Evolutionary conservation across 2,888 invertebrate species (phyloP).

Genomic region (Diabrotica balteata): DNA sequence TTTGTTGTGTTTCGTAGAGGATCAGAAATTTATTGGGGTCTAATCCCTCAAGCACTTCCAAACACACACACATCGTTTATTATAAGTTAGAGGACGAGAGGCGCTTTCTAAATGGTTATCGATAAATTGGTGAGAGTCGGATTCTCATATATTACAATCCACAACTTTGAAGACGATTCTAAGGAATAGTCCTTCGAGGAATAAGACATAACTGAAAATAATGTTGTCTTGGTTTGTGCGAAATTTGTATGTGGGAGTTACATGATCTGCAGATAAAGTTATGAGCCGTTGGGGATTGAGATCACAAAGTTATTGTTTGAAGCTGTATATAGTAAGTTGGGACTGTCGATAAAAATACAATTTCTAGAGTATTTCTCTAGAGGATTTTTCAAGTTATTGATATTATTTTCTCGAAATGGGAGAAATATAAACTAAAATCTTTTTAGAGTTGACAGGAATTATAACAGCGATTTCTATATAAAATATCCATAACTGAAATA

Average conservation of each 20-base stretch:
- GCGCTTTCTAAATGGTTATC: slow-evolving; percentile 22
- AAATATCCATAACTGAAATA: no score
- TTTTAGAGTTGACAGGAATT: no score
- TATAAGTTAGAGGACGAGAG: slow-evolving; percentile 26
- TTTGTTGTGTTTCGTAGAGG: slow-evolving; percentile 24
- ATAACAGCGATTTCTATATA: no score
- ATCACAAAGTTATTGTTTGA: slow-evolving; percentile 1
- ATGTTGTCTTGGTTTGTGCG: slow-evolving; percentile 13
- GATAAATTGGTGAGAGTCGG: slow-evolving; percentile 25
- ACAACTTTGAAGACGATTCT: slow-evolving; percentile 16
- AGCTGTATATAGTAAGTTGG: not conserved
- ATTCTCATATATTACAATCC: slow-evolving; percentile 28
- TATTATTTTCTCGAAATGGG: no score
- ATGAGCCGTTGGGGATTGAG: not conserved
- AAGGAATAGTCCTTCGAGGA: slow-evolving; percentile 1
- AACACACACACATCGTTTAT: slow-evolving; percentile 28
- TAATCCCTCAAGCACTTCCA: slow-evolving; percentile 29
- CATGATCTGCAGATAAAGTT: slow-evolving; percentile 10
- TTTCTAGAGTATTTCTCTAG: no score
- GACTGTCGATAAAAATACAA: no score
- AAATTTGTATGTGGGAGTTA: slow-evolving; percentile 11
- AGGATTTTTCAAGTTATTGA: no score
- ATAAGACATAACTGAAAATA: slow-evolving; percentile 19
- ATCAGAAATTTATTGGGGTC: slow-evolving; percentile 27
- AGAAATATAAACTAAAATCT: no score